A percentile compares a stretch with the other conserved stretches of the same genome.
These are phyloP conservation scores for Rotaria magnacalcarata DNA, from an alignment of 2,888 invertebrate genomes.

Conservation along the genomic window DNA sequence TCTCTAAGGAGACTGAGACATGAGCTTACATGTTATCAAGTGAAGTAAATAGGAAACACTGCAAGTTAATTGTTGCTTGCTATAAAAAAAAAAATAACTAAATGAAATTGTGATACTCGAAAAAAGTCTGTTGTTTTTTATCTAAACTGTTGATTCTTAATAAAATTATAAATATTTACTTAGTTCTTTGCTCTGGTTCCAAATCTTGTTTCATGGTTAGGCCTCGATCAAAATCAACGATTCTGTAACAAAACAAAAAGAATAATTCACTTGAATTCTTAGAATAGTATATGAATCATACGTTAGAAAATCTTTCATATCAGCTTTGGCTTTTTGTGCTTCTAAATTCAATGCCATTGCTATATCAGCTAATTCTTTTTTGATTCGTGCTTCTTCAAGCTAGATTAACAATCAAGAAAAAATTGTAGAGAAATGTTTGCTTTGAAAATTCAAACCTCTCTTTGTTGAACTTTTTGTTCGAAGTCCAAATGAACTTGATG, in stretches of 20 bases:
- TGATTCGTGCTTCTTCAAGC: constrained; percentile 54
- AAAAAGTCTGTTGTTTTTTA: too few species aligned
- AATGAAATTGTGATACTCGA: too few species aligned
- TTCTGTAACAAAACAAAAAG: constrained; percentile 1
- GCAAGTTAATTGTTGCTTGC: too few species aligned
- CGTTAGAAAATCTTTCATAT: constrained; percentile 50
- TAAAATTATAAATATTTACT: too few species aligned
- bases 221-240: constrained; percentile 32
- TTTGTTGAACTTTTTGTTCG: constrained; percentile 52
- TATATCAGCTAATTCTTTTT: constrained; percentile 56
- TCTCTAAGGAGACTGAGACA: too few species aligned
- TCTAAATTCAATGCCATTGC: constrained; percentile 57
- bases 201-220: constrained; percentile 51
- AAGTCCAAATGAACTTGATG: constrained; percentile 52
- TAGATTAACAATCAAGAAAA: constrained; percentile 45
- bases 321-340: constrained; percentile 54
- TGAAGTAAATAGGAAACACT: too few species aligned
- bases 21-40: too few species aligned
- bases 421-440: neutral
- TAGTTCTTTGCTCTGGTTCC: constrained; percentile 49
- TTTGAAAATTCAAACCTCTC: constrained; percentile 51
- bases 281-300: constrained; percentile 40
- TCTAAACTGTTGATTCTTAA: too few species aligned
- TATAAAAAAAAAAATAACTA: too few species aligned
- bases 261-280: neutral